Conservation (phyloP, 2,888 invertebrate genomes). For the Zaprionus obscuricornis region DNA sequence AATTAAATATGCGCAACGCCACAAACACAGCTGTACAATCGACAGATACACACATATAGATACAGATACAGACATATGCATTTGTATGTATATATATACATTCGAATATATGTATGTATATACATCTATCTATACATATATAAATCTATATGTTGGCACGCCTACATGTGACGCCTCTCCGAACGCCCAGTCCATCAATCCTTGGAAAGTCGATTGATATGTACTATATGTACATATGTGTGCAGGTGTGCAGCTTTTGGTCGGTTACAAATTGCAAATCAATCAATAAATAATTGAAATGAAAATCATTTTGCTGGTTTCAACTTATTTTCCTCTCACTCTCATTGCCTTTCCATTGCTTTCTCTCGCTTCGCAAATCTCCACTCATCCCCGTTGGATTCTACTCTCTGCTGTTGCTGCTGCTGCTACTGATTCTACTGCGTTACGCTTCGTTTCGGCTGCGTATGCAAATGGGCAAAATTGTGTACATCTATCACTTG, state of each 20-base stretch:
- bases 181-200: slow-evolving; percentile 56
- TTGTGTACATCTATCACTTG: slow-evolving; percentile 78
- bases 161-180: slow-evolving; percentile 15
- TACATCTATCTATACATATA: no score
- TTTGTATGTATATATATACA: background rate
- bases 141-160: slow-evolving; percentile 25
- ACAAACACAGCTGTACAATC: slow-evolving; percentile 66
- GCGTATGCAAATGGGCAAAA: slow-evolving; percentile 75
- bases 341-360: background rate
- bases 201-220: slow-evolving; percentile 66
- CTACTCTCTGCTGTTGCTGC: background rate
- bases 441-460: slow-evolving; percentile 60
- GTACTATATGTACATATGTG: slow-evolving; percentile 29
- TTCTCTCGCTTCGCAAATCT: background rate
- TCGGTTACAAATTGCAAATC: slow-evolving; percentile 80
- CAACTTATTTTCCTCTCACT: slow-evolving; percentile 65
- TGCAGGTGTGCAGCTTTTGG: slow-evolving; percentile 78
- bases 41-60: slow-evolving; percentile 6
- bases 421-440: slow-evolving; percentile 10
- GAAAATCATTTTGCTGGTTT: slow-evolving; percentile 80
- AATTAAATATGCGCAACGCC: slow-evolving; percentile 76
- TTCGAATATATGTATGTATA: slow-evolving; percentile 34
- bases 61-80: slow-evolving; percentile 11
- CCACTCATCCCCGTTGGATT: no score
- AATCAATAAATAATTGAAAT: slow-evolving; percentile 80